phyloP scores from a whole-genome alignment of 2,888 invertebrate genomes.

The Pogonocherus hispidulus region DNA sequence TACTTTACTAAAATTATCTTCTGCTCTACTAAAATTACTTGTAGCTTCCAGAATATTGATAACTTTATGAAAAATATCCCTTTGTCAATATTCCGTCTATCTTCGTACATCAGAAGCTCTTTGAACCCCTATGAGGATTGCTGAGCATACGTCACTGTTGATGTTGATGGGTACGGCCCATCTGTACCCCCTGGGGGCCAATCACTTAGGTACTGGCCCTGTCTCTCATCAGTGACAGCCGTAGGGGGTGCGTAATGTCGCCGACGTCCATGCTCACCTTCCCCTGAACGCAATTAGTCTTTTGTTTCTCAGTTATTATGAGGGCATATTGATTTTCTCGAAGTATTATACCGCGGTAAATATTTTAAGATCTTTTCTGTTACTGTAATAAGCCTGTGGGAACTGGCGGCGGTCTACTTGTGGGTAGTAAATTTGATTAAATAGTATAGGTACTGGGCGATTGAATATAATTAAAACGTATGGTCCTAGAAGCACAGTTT shows the following conservation, averaged over 20 bases:
- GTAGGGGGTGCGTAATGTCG: slow-evolving; percentile 40
- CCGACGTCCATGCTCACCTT: slow-evolving; percentile 32
- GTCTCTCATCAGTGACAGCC: slow-evolving; percentile 38
- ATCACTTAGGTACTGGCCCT: slow-evolving; percentile 45
- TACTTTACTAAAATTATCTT: neutral
- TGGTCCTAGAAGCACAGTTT: neutral
- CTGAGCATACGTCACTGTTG: neutral
- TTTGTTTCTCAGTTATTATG: slow-evolving; percentile 2
- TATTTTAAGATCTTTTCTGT: neutral
- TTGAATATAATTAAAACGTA: neutral
- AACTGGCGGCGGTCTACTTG: neutral
- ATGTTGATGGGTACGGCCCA: slow-evolving; percentile 4
- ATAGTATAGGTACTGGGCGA: neutral
- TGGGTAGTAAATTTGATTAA: neutral
- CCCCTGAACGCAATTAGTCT: neutral
- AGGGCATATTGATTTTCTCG: slow-evolving; percentile 8
- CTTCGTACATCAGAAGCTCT: no score
- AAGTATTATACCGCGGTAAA: neutral
- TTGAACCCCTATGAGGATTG: neutral
- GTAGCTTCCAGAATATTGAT: no score
- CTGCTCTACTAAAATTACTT: neutral
- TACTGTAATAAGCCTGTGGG: neutral
- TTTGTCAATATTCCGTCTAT: no score
- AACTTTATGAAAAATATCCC: no score
- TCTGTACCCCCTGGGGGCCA: slow-evolving; percentile 45